A percentile compares a stretch with the other conserved stretches of the same genome.
These are phyloP conservation scores for Diadumene lineata DNA, from an alignment of 92 coral and sea anemone species.

Conservation along the genomic window DNA sequence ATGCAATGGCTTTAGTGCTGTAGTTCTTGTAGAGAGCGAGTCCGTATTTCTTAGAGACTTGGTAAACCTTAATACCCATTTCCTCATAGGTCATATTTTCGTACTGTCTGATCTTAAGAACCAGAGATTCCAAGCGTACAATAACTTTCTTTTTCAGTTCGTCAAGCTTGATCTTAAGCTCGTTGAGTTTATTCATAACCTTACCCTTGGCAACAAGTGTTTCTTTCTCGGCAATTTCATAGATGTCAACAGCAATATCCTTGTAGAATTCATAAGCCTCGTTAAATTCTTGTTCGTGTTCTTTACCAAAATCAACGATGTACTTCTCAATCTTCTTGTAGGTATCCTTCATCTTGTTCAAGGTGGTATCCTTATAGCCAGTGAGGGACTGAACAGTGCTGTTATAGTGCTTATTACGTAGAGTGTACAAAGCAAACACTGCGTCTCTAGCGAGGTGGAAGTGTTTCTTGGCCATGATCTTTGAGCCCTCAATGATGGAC, in stretches of 20 bases:
- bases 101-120: conserved; percentile 56
- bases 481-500: conserved; percentile 49
- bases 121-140: conserved; percentile 34
- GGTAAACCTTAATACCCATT: conserved; percentile 52
- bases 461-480: conserved; percentile 48
- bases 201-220: conserved; percentile 25
- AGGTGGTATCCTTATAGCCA: conserved; percentile 45
- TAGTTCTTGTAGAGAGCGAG: conserved; percentile 70
- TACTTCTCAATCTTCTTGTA: conserved; percentile 44
- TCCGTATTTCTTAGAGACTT: conserved; percentile 58
- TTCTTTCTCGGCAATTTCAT: conserved; percentile 43
- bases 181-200: conserved; percentile 27
- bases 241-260: conserved; percentile 40
- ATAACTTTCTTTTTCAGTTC: conserved; percentile 40
- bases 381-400: conserved; percentile 18
- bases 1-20: conserved; percentile 48
- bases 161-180: conserved; percentile 23
- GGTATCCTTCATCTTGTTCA: conserved; percentile 46
- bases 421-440: conserved; percentile 31
- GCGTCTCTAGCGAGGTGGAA: conserved; percentile 60
- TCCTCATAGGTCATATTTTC: conserved; percentile 85
- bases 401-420: conserved; percentile 44
- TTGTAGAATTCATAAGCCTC: conserved; percentile 68
- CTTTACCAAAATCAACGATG: conserved; percentile 50
- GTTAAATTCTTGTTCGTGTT: conserved; percentile 57